Evolutionary conservation across 2,888 invertebrate genomes (phyloP), one percentile per base, ranked within the genome.

Genomic region (Thera obeliscata): DNA sequence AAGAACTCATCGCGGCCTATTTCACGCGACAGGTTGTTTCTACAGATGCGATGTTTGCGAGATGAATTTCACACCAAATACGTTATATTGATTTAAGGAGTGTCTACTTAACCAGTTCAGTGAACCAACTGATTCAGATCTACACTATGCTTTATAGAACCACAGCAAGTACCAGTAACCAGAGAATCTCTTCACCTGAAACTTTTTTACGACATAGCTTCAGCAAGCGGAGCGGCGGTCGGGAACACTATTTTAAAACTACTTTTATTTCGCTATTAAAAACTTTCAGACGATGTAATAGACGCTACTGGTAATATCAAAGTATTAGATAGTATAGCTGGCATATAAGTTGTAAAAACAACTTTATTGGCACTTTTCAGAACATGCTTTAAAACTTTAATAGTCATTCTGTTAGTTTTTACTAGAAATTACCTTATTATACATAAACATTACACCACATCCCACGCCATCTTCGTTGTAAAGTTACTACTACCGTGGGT

Each of bases 221-320:
- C 64, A 67, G 57, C 69, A 67, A 71, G 73, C 74, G 7, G 49
- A 3, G n/a, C 54, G 35, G 12, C 56, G 61, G 73, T 75, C 70
- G 77, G 72, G 71, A 72, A 84, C 70, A 86, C 87, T 86, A 86
- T 87, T 89, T 87, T 86, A 81, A 84, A 88, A 83, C 82, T 76
- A 85, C 82, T 88, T 87, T 87, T 86, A 87, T 86, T 84, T 81
- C 80, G 80, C 84, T 80, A 84, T 84, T 83, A 86, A 85, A 68
- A 86, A 84, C 79, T 88, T 86, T 76, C 75, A 73, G 74, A 74
- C 74, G 74, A 70, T 74, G 61, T 74, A 75, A 77, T 77, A 77
- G 71, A 76, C 56, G 63, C 41, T 63, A 46, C 49, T 46, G 60
- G 61, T 65, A 66, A 50, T 64, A 64, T 57, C 36, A 36, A 52